A percentile compares a stretch with the other conserved stretches of the same genome.
Conservation (phyloP, 1,140 invertebrate genomes). For the Pemphigus obesinymphae region DNA sequence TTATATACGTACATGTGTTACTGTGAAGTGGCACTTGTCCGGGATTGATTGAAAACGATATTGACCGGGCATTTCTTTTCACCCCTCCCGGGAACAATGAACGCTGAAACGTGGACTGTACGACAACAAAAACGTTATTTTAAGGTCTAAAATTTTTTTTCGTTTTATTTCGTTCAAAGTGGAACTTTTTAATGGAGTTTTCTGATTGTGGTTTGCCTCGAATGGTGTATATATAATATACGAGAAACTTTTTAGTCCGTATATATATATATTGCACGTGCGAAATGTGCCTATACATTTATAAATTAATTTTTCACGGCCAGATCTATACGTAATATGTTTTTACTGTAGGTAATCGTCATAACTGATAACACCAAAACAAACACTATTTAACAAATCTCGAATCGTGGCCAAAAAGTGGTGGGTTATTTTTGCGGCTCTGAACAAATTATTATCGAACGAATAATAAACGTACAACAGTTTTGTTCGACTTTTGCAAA, state of each 20-base stretch:
- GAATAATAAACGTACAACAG: no score
- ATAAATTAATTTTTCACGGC: not conserved
- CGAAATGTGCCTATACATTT: not conserved
- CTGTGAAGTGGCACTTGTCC: no score
- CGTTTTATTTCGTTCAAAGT: not conserved
- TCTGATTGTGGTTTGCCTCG: not conserved
- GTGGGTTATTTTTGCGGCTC: no score
- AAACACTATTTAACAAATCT: no score
- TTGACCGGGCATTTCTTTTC: no score
- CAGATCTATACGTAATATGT: not conserved
- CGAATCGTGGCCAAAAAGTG: no score
- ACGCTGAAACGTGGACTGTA: not conserved
- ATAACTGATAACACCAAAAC: not conserved
- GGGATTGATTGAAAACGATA: slow-evolving; percentile 26
- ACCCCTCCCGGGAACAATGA: not conserved
- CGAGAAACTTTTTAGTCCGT: not conserved
- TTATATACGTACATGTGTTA: no score
- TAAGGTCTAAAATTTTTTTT: not conserved
- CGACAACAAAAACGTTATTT: not conserved
- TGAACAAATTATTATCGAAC: no score
- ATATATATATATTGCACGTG: not conserved
- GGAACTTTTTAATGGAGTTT: slow-evolving; percentile 7
- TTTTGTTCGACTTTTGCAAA: no score
- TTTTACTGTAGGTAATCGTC: not conserved
- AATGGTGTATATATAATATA: no score